Percentiles rank a stretch among this genome's conserved stretches.
phyloP scores from a whole-genome alignment of 2,113 vertebrate species.

The Ibidorhyncha struthersii region DNA sequence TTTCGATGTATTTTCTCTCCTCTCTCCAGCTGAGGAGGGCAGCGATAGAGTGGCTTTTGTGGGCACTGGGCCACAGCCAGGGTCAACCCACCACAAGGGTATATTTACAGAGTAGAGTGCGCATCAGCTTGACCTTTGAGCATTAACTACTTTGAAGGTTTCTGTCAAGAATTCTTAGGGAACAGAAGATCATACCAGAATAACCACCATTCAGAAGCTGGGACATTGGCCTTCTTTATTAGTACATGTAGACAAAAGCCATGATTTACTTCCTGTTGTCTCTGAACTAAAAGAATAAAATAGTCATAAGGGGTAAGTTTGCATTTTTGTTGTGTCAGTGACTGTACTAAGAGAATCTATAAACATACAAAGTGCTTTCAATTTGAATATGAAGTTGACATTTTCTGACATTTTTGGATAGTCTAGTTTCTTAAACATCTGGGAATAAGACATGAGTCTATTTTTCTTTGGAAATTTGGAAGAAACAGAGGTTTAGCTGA shows the following conservation, averaged over 20 bases:
- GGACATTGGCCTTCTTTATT: neutral
- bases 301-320: neutral
- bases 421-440: neutral
- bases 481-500: neutral
- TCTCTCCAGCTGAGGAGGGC: too few relatives aligned
- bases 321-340: neutral
- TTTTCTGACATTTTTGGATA: neutral
- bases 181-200: neutral
- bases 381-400: neutral
- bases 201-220: neutral
- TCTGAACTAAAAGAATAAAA: neutral
- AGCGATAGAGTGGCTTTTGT: too few relatives aligned
- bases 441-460: neutral
- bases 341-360: neutral
- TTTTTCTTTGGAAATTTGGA: neutral
- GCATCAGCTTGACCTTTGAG: neutral
- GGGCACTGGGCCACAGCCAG: too few relatives aligned
- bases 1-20: too few relatives aligned
- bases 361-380: neutral
- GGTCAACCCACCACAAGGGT: neutral
- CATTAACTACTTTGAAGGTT: neutral
- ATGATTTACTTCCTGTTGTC: neutral
- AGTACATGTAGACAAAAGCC: neutral
- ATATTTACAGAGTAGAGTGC: neutral
- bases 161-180: neutral